phyloP scores from a whole-genome alignment of 2,113 vertebrate genomes.

The Geococcyx californianus region DNA sequence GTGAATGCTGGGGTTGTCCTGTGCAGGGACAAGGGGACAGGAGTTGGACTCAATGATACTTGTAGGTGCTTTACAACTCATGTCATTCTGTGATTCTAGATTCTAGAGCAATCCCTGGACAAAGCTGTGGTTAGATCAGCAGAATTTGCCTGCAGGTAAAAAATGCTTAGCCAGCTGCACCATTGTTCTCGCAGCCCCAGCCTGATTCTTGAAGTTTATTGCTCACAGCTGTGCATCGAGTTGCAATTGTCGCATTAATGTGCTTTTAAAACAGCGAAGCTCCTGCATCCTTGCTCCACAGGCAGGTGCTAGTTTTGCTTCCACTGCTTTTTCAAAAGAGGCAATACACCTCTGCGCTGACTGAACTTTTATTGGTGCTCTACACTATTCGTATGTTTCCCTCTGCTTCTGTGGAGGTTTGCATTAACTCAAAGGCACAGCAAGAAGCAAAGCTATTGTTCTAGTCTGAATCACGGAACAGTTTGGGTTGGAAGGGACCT shows the following conservation, averaged over 20 bases:
- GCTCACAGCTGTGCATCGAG: not conserved
- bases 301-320: not conserved
- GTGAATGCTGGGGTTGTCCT: no score
- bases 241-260: not conserved
- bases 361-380: not conserved
- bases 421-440: not conserved
- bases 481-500: no score
- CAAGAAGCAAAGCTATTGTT: not conserved
- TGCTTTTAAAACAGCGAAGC: not conserved
- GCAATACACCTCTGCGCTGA: accelerated
- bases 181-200: not conserved
- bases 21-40: no score
- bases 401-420: not conserved
- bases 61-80: no score
- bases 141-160: not conserved
- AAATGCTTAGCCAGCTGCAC: not conserved
- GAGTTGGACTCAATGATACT: no score
- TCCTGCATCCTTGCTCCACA: not conserved
- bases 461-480: not conserved
- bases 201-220: constrained; percentile 15
- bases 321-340: not conserved
- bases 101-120: not conserved
- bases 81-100: not conserved
- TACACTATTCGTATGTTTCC: not conserved
- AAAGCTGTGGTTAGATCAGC: not conserved